Conservation (phyloP, 2,888 invertebrate genomes). For the Sinhomidia bicolor region DNA sequence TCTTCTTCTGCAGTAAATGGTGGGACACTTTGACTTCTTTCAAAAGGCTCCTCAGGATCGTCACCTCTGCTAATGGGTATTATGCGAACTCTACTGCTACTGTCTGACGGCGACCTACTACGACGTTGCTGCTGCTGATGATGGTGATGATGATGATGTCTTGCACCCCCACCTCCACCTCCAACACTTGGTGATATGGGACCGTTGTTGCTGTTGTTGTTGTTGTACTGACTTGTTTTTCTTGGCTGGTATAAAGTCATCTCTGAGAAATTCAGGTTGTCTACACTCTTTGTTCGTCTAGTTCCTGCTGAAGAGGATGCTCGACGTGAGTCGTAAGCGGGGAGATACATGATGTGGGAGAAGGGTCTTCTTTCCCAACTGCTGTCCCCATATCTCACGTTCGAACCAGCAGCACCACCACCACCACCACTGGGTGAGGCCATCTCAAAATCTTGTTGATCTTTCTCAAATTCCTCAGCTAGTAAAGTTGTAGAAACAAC, state of each 20-base stretch:
- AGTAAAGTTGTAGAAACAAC: conserved; percentile 34
- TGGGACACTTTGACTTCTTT: conserved; percentile 76
- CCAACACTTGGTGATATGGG: conserved; percentile 45
- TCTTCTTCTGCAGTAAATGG: conserved; percentile 69
- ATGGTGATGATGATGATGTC: not conserved
- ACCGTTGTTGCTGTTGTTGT: no score
- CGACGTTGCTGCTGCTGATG: conserved; percentile 22
- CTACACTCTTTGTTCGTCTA: conserved; percentile 79
- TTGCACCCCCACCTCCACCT: not conserved
- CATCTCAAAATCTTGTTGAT: conserved; percentile 67
- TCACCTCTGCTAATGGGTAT: conserved; percentile 30
- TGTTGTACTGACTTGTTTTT: conserved; percentile 67
- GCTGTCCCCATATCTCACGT: conserved; percentile 75
- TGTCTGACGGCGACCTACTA: conserved; percentile 62
- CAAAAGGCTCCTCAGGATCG: conserved; percentile 68
- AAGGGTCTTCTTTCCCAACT: conserved; percentile 82
- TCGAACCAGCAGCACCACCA: conserved; percentile 36
- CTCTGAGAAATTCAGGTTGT: conserved; percentile 76
- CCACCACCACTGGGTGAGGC: conserved; percentile 66
- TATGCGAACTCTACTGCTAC: conserved; percentile 49
- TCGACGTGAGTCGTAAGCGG: conserved; percentile 82
- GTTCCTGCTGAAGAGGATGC: conserved; percentile 61
- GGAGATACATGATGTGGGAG: conserved; percentile 91
- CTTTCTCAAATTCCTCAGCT: conserved; percentile 63
- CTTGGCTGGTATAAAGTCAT: conserved; percentile 66